Base-by-base conservation (phyloP, 1,140 invertebrate species). In the Yoshiicerus persimilis region DNA sequence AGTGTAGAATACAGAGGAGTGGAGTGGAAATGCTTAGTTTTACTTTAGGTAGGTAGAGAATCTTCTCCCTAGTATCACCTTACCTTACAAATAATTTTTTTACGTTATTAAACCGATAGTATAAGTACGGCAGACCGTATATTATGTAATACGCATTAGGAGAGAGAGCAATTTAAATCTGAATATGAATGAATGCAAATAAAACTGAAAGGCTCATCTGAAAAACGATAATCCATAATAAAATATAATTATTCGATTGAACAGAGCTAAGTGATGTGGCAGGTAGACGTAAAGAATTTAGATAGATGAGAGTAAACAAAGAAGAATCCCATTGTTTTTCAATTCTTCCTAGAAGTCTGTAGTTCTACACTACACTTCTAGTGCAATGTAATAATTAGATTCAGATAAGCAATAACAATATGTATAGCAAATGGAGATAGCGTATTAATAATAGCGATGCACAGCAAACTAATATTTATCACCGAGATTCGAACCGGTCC, bases 101-200 rank as follows among this genome's bases (percentile, higher is more conserved):
- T 41, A 20, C 4, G 41, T 20, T 16, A 16, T 56, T n/a, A n/a
- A 56, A 5, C 13, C n/a, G n/a, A n/a, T 56, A 56, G 47, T 4
- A 56, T 47, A 4, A 20, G 47, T 56, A 16, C n/a, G 20, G 4
- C 0, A 5, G 20, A n/a, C 13, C 20, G 0, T 16, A 56, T 16
- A 16, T 5, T 56, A n/a, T n/a, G 3, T n/a, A n/a, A 4, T 1
- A 56, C 13, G n/a, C n/a, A n/a, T n/a, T n/a, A n/a, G 13, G 47
- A 5, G 16, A 25, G 23, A 25, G 13, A 13, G 66, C 66, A 70
- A 70, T 70, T 70, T 70, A 30, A 70, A 70, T 30, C 25, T 70
- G 66, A 70, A 70, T 70, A 70, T 70, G 66, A 70, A 70, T 30
- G 66, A 70, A 70, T 70, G 66, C 66, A 70, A 70, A 70, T 70